Percentiles rank a stretch among this genome's conserved stretches.
These are phyloP conservation scores for Pocillopora meandrina DNA, from an alignment of 92 coral and sea anemone genomes.

Conservation along the genomic window DNA sequence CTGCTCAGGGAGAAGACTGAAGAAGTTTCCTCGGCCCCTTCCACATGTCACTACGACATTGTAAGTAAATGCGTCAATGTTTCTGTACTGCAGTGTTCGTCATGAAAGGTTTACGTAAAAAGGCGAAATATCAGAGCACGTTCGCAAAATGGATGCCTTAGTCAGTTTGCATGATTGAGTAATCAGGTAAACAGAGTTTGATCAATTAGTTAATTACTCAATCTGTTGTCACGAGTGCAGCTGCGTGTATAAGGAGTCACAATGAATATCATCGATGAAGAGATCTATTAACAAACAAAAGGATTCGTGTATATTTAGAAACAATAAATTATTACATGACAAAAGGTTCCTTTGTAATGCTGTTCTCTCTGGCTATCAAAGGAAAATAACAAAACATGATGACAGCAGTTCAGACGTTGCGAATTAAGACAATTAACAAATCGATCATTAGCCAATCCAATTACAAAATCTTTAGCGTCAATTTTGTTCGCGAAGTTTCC, in stretches of 20 bases:
- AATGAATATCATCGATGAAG: not conserved
- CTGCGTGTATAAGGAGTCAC: not conserved
- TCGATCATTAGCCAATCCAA: not conserved
- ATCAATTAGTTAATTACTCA: conserved; percentile 4
- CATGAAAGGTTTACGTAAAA: not conserved
- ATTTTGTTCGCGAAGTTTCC: not conserved
- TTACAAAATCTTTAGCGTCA: not conserved
- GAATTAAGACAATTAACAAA: not conserved
- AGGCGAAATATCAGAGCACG: not conserved
- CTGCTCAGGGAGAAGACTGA: conserved; percentile 60
- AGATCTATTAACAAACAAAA: not conserved
- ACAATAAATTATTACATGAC: not conserved
- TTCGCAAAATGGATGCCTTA: not conserved
- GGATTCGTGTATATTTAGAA: no score
- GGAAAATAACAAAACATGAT: not conserved
- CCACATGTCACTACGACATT: conserved; percentile 59
- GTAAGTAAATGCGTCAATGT: conserved; percentile 47
- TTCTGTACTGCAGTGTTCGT: not conserved
- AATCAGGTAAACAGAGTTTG: not conserved
- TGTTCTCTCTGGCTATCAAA: not conserved
- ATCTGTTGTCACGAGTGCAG: no score
- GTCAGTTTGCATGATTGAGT: not conserved
- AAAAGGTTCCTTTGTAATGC: not conserved
- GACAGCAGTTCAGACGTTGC: conserved; percentile 7
- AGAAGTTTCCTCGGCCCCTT: conserved; percentile 62